Evolutionary conservation across 2,797 vertebrate species (phyloP).

Genomic region (Diglossa cyanea): DNA sequence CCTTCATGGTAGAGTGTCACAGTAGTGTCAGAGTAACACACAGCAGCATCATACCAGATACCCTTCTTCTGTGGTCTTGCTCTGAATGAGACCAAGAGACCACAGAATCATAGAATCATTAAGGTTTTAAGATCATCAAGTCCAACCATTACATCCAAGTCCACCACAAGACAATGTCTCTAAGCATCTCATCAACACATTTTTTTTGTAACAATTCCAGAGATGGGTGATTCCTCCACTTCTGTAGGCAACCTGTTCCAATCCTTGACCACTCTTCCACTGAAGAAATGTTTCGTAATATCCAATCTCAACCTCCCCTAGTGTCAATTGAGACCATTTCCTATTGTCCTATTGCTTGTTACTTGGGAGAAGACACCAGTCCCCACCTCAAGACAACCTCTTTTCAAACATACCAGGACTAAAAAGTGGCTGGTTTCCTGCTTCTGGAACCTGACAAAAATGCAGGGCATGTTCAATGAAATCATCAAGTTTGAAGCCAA

Average conservation of each 20-base stretch:
- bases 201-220: neutral
- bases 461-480: neutral
- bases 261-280: neutral
- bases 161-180: accelerated
- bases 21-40: neutral
- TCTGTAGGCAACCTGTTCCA: neutral
- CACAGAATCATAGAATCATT: neutral
- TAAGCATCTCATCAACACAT: neutral
- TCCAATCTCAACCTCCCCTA: neutral
- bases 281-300: neutral
- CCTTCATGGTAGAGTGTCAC: neutral
- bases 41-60: neutral
- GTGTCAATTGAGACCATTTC: neutral
- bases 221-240: accelerated
- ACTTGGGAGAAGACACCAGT: neutral
- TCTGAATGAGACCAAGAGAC: neutral
- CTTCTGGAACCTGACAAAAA: neutral
- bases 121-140: neutral
- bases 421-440: neutral
- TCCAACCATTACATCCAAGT: neutral
- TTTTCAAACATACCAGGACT: neutral
- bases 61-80: neutral
- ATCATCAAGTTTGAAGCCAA: neutral
- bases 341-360: neutral
- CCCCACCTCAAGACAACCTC: accelerated